Evolutionary conservation across 2,888 invertebrate genomes (phyloP).

Genomic region (Apamea sordens): DNA sequence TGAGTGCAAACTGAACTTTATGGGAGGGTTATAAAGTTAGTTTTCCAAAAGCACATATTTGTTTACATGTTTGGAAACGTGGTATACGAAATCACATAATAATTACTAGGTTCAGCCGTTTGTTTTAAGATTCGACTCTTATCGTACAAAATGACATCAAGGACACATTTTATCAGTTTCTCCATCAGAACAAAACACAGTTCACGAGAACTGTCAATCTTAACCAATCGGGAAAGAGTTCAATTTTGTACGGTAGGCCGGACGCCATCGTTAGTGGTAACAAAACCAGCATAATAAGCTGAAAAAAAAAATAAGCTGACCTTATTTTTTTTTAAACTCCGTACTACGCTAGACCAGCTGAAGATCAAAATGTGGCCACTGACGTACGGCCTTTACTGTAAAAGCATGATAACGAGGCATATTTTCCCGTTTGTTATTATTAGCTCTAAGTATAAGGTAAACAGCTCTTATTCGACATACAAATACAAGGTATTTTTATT

Average conservation of each 20-base stretch:
- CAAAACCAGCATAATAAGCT: too few relatives aligned
- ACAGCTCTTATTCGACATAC: not conserved
- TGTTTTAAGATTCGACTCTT: not conserved
- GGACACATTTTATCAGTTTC: not conserved
- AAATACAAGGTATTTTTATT: not conserved
- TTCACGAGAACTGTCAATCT: not conserved
- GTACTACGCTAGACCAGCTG: not conserved
- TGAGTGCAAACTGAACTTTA: not conserved
- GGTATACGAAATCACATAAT: not conserved
- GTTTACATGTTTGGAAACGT: not conserved
- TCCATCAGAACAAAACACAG: not conserved
- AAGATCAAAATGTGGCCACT: not conserved
- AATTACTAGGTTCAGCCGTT: not conserved
- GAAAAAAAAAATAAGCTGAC: not conserved
- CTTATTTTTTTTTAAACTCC: not conserved
- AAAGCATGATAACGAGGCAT: not conserved
- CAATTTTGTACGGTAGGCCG: too few relatives aligned
- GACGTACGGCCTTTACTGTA: too few relatives aligned
- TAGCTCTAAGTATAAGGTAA: not conserved
- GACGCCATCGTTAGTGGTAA: too few relatives aligned
- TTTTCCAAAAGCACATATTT: not conserved
- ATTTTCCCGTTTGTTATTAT: slow-evolving; percentile 28
- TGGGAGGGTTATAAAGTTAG: too few relatives aligned
- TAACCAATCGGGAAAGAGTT: too few relatives aligned
- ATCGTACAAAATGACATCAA: not conserved